Percentiles rank a stretch among this genome's conserved stretches.
phyloP scores from a whole-genome alignment of 1,140 invertebrate genomes.

The Bombus soroeensis region DNA sequence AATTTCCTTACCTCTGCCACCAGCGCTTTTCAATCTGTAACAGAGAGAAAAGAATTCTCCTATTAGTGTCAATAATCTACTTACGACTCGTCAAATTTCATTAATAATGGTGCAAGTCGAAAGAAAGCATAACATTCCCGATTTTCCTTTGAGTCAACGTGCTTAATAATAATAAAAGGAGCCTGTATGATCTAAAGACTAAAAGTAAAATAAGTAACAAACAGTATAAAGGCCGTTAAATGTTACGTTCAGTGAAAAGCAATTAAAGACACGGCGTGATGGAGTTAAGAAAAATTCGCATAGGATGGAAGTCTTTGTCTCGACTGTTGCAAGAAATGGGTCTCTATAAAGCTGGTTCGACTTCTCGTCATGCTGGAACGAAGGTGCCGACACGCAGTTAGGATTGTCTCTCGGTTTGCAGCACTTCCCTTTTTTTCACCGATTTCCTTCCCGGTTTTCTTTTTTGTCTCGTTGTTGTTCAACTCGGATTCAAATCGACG shows the following conservation, averaged over 20 bases:
- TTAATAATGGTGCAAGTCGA: too few species aligned
- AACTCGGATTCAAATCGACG: slow-evolving; percentile 32
- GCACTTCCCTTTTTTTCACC: neutral
- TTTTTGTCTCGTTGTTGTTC: slow-evolving; percentile 21
- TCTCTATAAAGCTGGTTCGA: slow-evolving; percentile 27
- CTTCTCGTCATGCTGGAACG: slow-evolving; percentile 29
- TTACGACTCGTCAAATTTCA: neutral
- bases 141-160: neutral
- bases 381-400: neutral
- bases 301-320: neutral
- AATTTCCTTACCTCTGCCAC: slow-evolving; percentile 77
- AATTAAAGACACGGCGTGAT: neutral
- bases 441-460: slow-evolving; percentile 12
- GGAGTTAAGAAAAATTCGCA: neutral
- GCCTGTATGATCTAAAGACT: too few species aligned
- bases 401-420: neutral
- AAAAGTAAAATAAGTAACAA: neutral
- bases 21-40: slow-evolving; percentile 79
- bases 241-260: too few species aligned
- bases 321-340: neutral
- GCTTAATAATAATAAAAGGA: neutral
- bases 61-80: neutral
- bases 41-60: slow-evolving; percentile 61
- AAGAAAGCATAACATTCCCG: too few species aligned
- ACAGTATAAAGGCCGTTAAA: neutral